These are phyloP conservation scores for Oscheius myriophilus DNA, from an alignment of 2,888 invertebrate species.

Conservation along the genomic window DNA sequence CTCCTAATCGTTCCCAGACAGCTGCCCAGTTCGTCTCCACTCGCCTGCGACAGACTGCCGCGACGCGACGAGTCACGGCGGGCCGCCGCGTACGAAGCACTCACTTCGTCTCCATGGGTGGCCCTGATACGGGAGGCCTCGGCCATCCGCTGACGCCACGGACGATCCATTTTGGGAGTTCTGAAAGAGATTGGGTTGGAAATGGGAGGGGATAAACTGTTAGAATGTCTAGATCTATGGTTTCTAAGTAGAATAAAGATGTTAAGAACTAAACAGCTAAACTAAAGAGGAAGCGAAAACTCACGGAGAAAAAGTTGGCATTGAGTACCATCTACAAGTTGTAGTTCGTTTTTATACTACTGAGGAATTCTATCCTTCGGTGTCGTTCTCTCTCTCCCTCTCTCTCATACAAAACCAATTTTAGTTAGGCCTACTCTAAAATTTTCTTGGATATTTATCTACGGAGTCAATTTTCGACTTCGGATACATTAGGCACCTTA, in stretches of 20 bases:
- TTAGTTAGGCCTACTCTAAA: no score
- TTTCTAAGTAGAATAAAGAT: neutral
- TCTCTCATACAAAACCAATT: no score
- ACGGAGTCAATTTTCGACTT: no score
- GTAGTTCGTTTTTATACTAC: no score
- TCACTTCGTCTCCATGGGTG: constrained; percentile 54
- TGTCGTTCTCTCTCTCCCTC: no score
- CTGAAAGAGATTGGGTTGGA: constrained; percentile 22
- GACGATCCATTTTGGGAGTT: constrained; percentile 52
- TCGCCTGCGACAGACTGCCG: constrained; percentile 26
- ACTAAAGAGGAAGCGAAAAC: no score
- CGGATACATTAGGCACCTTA: no score
- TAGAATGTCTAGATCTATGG: neutral
- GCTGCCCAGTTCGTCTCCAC: constrained; percentile 23
- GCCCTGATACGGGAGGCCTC: constrained; percentile 61
- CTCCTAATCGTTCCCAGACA: constrained; percentile 21
- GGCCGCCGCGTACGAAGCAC: constrained; percentile 44
- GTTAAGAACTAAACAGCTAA: neutral
- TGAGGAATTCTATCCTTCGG: no score
- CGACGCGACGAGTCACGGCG: constrained; percentile 33
- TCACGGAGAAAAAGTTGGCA: no score
- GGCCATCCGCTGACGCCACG: constrained; percentile 68
- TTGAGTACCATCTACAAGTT: no score
- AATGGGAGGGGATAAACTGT: neutral
- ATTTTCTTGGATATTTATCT: no score